These are phyloP conservation scores for Habrosyne pyritoides DNA, from an alignment of 2,888 invertebrate genomes.

Conservation along the genomic window DNA sequence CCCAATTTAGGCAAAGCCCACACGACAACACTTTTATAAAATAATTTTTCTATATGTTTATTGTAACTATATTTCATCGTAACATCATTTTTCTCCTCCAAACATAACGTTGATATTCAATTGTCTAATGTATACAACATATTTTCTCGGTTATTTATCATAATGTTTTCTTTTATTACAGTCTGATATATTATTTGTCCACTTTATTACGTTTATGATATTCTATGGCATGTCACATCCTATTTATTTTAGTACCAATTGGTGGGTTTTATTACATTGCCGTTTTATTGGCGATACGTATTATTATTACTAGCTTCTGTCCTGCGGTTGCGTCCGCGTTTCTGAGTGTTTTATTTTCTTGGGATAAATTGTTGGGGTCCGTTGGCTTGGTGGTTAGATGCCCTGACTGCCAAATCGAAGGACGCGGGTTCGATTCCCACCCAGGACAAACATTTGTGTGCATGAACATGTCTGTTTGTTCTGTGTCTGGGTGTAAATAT, in stretches of 20 bases:
- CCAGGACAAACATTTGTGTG: too few species aligned
- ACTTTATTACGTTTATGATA: background rate
- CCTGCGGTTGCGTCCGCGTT: background rate
- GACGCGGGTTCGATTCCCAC: too few species aligned
- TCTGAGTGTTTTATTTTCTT: too few species aligned
- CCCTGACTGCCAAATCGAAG: too few species aligned
- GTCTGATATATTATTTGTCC: background rate
- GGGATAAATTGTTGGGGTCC: too few species aligned
- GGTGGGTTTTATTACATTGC: background rate
- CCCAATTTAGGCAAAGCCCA: too few species aligned
- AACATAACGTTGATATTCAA: background rate
- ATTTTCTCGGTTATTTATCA: background rate
- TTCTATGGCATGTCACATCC: background rate
- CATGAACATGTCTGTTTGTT: too few species aligned
- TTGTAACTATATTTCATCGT: too few species aligned
- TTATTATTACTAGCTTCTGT: background rate
- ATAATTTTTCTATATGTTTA: too few species aligned
- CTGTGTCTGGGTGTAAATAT: too few species aligned
- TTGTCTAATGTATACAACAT: background rate
- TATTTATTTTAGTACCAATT: slow-evolving; percentile 1
- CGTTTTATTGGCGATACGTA: background rate
- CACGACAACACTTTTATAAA: too few species aligned
- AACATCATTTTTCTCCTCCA: background rate
- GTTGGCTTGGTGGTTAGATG: too few species aligned
- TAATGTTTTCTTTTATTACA: background rate